Percentiles rank a stretch among this genome's conserved stretches.
phyloP scores from a whole-genome alignment of 1,140 invertebrate species.

The Myzus persicae region DNA sequence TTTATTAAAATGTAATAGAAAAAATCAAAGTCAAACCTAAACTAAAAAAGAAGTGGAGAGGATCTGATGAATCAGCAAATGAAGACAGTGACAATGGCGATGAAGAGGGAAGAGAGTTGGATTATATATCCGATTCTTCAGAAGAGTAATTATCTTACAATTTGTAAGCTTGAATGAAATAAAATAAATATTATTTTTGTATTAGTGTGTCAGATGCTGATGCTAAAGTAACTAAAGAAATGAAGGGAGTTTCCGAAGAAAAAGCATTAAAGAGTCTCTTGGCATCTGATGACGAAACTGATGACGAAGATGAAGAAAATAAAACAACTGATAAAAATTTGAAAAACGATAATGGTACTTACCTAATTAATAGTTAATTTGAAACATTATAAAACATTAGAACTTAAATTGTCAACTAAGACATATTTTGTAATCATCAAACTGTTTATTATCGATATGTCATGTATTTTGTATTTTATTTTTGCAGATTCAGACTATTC shows the following conservation, averaged over 20 bases:
- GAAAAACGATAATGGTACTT: background rate
- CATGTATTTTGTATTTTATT: background rate
- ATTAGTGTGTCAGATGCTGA: constrained; percentile 78
- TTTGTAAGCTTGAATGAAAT: background rate
- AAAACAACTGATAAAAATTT: constrained; percentile 70
- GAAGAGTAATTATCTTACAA: constrained; percentile 67
- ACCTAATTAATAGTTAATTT: background rate
- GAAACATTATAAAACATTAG: too few species aligned
- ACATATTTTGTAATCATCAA: background rate
- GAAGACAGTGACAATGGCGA: constrained; percentile 98
- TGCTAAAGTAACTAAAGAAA: constrained; percentile 75
- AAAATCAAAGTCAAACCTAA: constrained; percentile 60
- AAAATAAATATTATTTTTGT: background rate
- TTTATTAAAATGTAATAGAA: background rate
- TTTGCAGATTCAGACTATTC: constrained; percentile 29
- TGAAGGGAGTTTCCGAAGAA: constrained; percentile 75
- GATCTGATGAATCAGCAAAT: constrained; percentile 84
- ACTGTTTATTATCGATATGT: background rate
- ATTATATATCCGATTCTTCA: constrained; percentile 88
- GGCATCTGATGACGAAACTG: constrained; percentile 84
- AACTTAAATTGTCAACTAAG: background rate
- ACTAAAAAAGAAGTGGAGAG: constrained; percentile 77
- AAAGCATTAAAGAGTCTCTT: constrained; percentile 86
- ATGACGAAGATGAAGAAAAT: constrained; percentile 82
- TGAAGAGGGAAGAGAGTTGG: constrained; percentile 89